Percentiles rank a stretch among this genome's conserved stretches.
phyloP scores from a whole-genome alignment of 2,888 invertebrate species.

The Camptogramma bilineatum region DNA sequence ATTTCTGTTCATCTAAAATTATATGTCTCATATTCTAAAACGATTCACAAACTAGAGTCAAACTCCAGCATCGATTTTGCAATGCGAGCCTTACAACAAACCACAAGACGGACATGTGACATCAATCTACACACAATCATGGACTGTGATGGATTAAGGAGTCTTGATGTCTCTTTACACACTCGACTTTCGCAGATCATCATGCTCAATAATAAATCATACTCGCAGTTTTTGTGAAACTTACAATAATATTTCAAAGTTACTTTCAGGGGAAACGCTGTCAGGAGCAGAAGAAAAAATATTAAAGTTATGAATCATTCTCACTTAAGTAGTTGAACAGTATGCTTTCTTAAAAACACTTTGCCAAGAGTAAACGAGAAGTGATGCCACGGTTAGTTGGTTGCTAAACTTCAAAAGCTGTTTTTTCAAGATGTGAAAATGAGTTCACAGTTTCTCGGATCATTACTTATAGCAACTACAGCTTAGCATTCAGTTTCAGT shows the following conservation, averaged over 20 bases:
- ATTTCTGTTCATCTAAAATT: too few species aligned
- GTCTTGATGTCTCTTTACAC: background rate
- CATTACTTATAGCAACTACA: background rate
- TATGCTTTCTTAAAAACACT: background rate
- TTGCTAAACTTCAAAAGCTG: background rate
- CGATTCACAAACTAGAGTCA: too few species aligned
- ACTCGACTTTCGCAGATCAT: background rate
- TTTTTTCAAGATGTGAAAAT: constrained; percentile 4
- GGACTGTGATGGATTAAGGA: constrained; percentile 10
- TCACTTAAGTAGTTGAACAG: background rate
- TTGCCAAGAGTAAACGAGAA: background rate
- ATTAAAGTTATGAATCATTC: background rate
- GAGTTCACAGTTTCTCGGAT: background rate
- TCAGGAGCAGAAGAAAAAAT: background rate
- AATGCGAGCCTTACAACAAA: background rate
- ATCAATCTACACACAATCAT: background rate
- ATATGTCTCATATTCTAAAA: too few species aligned
- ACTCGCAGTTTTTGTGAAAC: constrained; percentile 1
- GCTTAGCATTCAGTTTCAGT: background rate
- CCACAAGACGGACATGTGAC: background rate
- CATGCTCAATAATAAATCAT: constrained; percentile 2
- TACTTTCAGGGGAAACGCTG: background rate
- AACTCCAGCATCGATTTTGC: too few species aligned
- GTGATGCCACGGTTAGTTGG: background rate
- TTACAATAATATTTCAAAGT: constrained; percentile 1